Percentiles rank a stretch among this genome's conserved stretches.
phyloP scores from a whole-genome alignment of 2,888 invertebrate species.

The Sinotaia quadrata region DNA sequence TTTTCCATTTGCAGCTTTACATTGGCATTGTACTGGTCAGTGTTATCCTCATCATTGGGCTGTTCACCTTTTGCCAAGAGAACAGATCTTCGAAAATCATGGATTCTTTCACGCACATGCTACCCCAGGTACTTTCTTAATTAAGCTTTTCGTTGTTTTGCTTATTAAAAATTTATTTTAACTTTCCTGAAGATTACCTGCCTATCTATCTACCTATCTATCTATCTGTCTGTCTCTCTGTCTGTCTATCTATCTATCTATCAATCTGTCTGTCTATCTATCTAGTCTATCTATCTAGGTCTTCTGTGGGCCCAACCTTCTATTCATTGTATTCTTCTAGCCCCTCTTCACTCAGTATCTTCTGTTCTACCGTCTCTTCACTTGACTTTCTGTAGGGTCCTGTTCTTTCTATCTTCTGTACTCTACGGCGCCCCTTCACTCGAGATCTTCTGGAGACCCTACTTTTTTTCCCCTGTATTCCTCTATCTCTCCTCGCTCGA shows the following conservation, averaged over 20 bases:
- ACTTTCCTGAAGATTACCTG: conserved; percentile 7
- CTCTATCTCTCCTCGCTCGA: no score
- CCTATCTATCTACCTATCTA: no score
- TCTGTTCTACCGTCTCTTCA: not conserved
- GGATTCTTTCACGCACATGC: conserved; percentile 99
- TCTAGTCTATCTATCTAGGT: conserved; percentile 31
- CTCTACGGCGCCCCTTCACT: no score
- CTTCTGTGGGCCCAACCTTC: not conserved
- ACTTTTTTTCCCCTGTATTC: no score
- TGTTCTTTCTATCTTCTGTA: no score
- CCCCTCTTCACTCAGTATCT: not conserved
- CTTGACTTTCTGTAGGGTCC: no score
- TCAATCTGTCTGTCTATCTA: no score
- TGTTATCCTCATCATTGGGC: conserved; percentile 97
- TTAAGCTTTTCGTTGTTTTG: conserved; percentile 14
- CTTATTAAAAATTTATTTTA: conserved; percentile 27
- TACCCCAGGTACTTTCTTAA: conserved; percentile 83
- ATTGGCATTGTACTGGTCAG: conserved; percentile 93
- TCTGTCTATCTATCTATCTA: no score
- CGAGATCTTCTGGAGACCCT: no score
- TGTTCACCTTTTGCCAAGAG: conserved; percentile 98
- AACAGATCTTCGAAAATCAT: conserved; percentile 98
- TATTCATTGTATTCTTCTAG: conserved; percentile 1
- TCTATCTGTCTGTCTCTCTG: no score
- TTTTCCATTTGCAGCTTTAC: conserved; percentile 77